Conservation (phyloP, 2,113 vertebrate genomes). For the Ahaetulla prasina region DNA sequence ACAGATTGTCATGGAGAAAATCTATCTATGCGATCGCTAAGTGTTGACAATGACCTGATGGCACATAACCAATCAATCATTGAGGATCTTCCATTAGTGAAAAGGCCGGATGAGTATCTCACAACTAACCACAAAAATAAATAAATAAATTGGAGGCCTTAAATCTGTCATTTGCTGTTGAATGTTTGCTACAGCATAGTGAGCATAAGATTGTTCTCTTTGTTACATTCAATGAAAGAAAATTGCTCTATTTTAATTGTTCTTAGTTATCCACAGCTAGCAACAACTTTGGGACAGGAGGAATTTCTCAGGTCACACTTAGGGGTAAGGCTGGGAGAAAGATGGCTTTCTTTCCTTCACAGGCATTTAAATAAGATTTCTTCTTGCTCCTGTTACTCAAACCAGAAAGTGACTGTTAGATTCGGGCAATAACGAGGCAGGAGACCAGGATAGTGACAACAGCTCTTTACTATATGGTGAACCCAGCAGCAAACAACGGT, state of each 20-base stretch:
- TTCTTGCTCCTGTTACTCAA: not conserved
- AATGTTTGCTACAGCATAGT: not conserved
- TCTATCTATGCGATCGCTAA: not conserved
- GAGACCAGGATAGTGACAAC: too few species aligned
- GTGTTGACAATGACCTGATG: not conserved
- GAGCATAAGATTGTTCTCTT: not conserved
- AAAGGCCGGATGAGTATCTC: not conserved
- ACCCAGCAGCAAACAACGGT: too few species aligned
- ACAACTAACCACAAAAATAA: not conserved
- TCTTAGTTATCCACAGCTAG: not conserved
- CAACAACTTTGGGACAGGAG: not conserved
- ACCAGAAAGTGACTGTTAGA: too few species aligned
- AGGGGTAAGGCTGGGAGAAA: not conserved
- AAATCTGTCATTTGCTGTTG: not conserved
- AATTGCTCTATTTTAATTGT: not conserved
- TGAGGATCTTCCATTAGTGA: not conserved
- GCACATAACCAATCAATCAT: not conserved
- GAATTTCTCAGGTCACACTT: not conserved
- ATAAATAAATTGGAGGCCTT: not conserved
- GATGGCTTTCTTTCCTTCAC: not conserved
- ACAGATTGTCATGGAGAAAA: not conserved
- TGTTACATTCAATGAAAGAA: not conserved
- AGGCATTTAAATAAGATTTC: not conserved
- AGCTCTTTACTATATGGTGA: too few species aligned
- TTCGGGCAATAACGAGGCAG: too few species aligned